These are phyloP conservation scores for Nephrotoma appendiculata DNA, from an alignment of 2,888 invertebrate genomes.

Conservation along the genomic window DNA sequence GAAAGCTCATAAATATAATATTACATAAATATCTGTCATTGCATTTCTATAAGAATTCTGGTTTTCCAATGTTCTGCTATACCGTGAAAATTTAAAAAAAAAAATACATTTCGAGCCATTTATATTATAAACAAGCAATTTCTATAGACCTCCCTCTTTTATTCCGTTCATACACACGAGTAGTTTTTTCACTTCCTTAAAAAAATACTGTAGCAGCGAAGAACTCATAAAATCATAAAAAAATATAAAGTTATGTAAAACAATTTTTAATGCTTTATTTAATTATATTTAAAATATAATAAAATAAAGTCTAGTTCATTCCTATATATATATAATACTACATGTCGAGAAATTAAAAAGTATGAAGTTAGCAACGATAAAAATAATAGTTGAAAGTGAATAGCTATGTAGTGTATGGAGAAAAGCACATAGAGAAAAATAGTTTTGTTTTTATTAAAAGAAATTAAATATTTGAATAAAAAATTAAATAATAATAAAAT, in stretches of 20 bases:
- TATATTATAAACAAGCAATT: too few species aligned
- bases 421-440: not conserved
- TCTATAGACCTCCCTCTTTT: too few species aligned
- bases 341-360: not conserved
- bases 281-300: not conserved
- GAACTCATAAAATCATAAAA: not conserved
- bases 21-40: too few species aligned
- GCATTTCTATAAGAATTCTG: too few species aligned
- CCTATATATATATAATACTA: not conserved
- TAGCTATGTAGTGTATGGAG: not conserved
- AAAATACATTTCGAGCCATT: too few species aligned
- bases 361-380: not conserved
- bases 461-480: not conserved
- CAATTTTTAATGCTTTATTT: not conserved
- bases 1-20: too few species aligned
- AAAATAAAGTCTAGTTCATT: not conserved
- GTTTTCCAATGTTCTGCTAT: too few species aligned
- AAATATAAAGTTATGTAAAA: not conserved
- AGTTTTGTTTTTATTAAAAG: not conserved
- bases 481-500: not conserved
- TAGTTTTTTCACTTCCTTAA: not conserved
- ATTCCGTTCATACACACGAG: not conserved
- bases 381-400: not conserved
- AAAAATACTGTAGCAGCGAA: not conserved
- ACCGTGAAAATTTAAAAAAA: too few species aligned